phyloP scores from a whole-genome alignment of 1,140 invertebrate genomes.

The Drosophila ogumai region DNA sequence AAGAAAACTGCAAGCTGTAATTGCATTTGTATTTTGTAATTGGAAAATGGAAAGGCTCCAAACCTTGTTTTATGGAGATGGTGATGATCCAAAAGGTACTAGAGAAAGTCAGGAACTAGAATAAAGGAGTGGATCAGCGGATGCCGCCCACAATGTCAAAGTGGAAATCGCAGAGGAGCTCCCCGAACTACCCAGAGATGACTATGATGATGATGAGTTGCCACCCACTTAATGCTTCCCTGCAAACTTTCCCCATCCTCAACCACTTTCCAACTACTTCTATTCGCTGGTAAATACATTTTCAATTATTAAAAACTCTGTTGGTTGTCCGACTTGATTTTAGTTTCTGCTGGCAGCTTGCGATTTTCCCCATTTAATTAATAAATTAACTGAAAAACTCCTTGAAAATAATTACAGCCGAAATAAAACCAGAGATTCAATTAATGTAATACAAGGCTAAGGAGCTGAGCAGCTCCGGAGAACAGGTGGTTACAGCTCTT shows the following conservation, averaged over 20 bases:
- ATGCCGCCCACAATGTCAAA: slow-evolving; percentile 27
- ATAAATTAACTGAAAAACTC: slow-evolving; percentile 30
- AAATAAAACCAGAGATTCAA: slow-evolving; percentile 61
- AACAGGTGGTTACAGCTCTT: slow-evolving; percentile 40
- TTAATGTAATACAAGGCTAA: slow-evolving; percentile 35
- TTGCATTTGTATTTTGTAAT: slow-evolving; percentile 41
- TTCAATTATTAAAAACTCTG: slow-evolving; percentile 36
- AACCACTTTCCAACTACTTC: slow-evolving; percentile 10
- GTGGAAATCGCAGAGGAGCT: slow-evolving; percentile 19
- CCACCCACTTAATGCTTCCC: slow-evolving; percentile 31
- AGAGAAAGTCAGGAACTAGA: slow-evolving; percentile 38
- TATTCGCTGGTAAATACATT: slow-evolving; percentile 18
- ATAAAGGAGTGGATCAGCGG: slow-evolving; percentile 29
- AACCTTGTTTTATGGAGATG: slow-evolving; percentile 8
- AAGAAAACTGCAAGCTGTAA: slow-evolving; percentile 18
- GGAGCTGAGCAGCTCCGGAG: background rate
- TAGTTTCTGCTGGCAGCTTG: slow-evolving; percentile 10
- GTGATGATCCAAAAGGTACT: background rate
- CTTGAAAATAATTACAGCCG: slow-evolving; percentile 41
- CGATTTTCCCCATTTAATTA: slow-evolving; percentile 29
- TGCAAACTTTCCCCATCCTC: slow-evolving; percentile 27
- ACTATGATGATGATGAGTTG: slow-evolving; percentile 8
- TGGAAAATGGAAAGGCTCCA: slow-evolving; percentile 15
- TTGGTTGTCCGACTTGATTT: slow-evolving; percentile 22
- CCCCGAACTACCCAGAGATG: background rate